Conservation (phyloP, 2,113 vertebrate genomes). For the Colaptes auratus region DNA sequence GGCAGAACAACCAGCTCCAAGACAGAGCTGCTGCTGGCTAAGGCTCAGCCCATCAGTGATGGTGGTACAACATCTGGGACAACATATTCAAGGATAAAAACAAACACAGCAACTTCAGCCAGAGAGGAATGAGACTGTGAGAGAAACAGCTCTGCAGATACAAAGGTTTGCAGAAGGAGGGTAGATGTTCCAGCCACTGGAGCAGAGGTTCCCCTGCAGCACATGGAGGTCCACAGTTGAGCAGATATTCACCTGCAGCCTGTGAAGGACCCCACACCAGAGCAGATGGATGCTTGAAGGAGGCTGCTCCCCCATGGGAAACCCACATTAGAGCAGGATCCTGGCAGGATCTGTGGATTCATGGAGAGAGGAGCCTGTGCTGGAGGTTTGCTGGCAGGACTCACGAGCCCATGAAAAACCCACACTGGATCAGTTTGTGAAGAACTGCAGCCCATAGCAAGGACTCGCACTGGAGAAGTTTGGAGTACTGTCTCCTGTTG, state of each 20-base stretch:
- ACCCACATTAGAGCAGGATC: too few relatives aligned
- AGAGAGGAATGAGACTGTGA: neutral
- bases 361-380: too few relatives aligned
- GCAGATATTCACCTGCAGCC: neutral
- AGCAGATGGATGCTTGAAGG: too few relatives aligned
- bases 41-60: neutral
- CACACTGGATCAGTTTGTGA: neutral
- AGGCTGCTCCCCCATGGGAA: too few relatives aligned
- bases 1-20: neutral
- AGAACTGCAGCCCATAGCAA: neutral
- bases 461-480: neutral
- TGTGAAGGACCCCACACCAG: neutral
- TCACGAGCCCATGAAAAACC: neutral
- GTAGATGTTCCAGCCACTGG: neutral
- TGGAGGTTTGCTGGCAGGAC: neutral
- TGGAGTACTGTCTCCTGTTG: too few relatives aligned
- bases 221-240: neutral
- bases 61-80: too few relatives aligned
- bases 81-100: neutral
- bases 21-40: neutral
- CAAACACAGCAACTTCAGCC: neutral
- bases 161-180: neutral
- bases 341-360: too few relatives aligned
- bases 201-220: neutral
- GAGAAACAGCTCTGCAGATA: neutral